Conservation (phyloP, 1,140 invertebrate genomes). For the Anastrepha obliqua region DNA sequence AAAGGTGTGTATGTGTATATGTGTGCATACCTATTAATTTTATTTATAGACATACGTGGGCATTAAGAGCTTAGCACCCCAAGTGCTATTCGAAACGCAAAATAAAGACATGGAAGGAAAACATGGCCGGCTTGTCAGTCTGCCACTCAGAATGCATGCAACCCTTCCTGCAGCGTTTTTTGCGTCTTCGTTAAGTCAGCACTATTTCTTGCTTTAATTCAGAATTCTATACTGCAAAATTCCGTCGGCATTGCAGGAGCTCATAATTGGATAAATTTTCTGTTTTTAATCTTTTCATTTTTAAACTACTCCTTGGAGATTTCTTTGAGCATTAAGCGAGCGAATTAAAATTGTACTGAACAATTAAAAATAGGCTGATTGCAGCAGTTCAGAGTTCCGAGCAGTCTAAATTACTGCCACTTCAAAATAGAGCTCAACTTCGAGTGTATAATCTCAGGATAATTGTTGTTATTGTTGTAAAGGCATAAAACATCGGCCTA, state of each 20-base stretch:
- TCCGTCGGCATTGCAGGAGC: constrained; percentile 16
- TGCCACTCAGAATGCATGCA: background rate
- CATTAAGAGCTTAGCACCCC: constrained; percentile 6
- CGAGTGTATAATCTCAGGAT: no score
- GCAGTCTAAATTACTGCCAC: no score
- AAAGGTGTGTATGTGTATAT: background rate
- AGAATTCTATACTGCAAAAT: background rate
- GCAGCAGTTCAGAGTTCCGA: no score
- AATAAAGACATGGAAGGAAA: background rate
- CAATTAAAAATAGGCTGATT: no score
- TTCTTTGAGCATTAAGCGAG: background rate
- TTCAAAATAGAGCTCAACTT: no score
- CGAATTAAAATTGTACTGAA: no score
- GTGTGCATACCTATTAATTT: no score
- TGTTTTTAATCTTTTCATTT: background rate
- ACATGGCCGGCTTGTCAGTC: constrained; percentile 14
- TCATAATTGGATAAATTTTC: constrained; percentile 38
- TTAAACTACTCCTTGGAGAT: background rate
- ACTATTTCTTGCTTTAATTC: background rate
- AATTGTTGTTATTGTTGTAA: no score
- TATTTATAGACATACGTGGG: background rate
- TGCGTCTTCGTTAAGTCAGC: background rate
- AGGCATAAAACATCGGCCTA: no score
- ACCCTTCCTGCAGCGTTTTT: background rate
- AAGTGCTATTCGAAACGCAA: constrained; percentile 4